Conservation (phyloP, 1,140 invertebrate species). For the Drosophila tristis region DNA sequence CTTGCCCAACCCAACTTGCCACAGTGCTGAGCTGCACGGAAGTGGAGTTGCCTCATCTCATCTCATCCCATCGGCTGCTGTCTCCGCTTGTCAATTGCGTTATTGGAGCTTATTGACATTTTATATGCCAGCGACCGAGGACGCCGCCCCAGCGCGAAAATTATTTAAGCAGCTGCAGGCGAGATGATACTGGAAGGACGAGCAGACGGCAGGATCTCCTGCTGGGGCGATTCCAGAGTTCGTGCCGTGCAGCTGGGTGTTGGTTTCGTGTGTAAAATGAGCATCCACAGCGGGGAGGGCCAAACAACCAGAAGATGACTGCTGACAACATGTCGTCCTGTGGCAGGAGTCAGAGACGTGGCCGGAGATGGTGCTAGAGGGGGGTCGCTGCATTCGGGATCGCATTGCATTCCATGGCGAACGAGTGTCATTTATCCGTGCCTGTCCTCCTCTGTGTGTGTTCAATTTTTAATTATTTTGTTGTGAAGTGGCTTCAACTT, state of each 20-base stretch:
- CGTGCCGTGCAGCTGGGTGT: conserved; percentile 49
- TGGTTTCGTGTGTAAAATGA: conserved; percentile 68
- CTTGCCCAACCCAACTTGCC: conserved; percentile 12
- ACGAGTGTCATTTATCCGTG: conserved; percentile 52
- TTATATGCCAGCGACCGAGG: conserved; percentile 64
- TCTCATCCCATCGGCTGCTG: conserved; percentile 19
- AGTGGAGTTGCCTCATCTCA: not conserved
- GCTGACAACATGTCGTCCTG: conserved; percentile 17
- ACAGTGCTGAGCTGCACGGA: conserved; percentile 9
- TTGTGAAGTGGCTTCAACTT: conserved; percentile 59
- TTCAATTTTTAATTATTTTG: conserved; percentile 77
- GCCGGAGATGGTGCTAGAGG: conserved; percentile 3
- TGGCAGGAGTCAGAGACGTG: conserved; percentile 12
- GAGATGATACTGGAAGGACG: conserved; percentile 26
- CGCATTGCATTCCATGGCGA: conserved; percentile 59
- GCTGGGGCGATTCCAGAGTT: conserved; percentile 25
- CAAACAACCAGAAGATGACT: conserved; percentile 34
- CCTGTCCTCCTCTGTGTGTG: conserved; percentile 31
- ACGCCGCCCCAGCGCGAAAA: conserved; percentile 54
- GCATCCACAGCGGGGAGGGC: conserved; percentile 40
- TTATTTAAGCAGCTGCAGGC: conserved; percentile 73
- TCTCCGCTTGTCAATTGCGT: conserved; percentile 77
- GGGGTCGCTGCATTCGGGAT: conserved; percentile 18
- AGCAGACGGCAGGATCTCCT: conserved; percentile 16
- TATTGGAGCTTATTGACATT: conserved; percentile 82